Evolutionary conservation across 1,140 invertebrate genomes (phyloP).

Genomic region (Meloidogyne floridensis): DNA sequence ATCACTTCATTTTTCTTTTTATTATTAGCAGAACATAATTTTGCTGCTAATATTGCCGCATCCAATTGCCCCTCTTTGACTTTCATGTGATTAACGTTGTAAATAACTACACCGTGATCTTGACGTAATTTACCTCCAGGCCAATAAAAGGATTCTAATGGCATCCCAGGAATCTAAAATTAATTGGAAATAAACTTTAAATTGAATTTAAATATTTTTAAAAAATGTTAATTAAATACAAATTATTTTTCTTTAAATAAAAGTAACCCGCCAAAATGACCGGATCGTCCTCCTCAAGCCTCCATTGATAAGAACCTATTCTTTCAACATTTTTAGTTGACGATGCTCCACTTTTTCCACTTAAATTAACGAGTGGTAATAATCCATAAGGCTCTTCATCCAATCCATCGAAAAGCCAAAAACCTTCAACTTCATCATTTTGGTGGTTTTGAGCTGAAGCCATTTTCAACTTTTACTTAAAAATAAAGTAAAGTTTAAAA

Average conservation of each 20-base stretch:
- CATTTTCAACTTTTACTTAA: too few species aligned
- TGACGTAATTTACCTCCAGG: constrained; percentile 60
- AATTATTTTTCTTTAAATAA: background rate
- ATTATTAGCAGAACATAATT: constrained; percentile 50
- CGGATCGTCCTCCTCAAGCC: constrained; percentile 61
- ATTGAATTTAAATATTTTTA: background rate
- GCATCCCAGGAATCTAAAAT: constrained; percentile 58
- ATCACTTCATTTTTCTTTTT: constrained; percentile 51
- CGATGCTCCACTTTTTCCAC: constrained; percentile 57
- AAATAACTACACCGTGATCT: constrained; percentile 62
- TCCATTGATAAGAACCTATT: constrained; percentile 65
- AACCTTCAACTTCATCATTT: constrained; percentile 47
- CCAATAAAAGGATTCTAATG: constrained; percentile 62
- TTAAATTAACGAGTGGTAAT: constrained; percentile 59
- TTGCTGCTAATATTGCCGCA: constrained; percentile 61
- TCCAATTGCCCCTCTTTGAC: constrained; percentile 51
- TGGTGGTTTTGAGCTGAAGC: background rate
- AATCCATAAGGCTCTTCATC: constrained; percentile 55
- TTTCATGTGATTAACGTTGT: constrained; percentile 65
- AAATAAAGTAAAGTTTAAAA: too few species aligned
- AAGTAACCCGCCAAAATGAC: constrained; percentile 59
- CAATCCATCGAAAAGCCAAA: constrained; percentile 65
- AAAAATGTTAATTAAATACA: background rate
- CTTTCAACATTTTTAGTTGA: constrained; percentile 63
- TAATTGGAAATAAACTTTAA: constrained; percentile 2